Conservation (phyloP, 2,797 vertebrate species). For the Neoniphon sammara region DNA sequence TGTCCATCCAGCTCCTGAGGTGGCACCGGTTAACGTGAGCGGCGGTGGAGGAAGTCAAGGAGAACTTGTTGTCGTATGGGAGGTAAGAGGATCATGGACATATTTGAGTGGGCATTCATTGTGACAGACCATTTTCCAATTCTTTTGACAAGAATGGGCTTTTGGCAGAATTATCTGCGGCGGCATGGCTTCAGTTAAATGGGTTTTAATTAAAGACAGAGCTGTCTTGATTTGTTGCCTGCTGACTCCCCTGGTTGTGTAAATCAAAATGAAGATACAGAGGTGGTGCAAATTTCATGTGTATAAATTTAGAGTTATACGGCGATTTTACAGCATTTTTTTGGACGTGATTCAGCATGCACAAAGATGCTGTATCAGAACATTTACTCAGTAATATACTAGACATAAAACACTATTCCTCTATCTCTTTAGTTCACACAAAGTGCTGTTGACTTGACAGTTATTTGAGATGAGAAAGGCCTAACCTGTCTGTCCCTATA, state of each 20-base stretch:
- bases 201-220: constrained; percentile 74
- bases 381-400: constrained; percentile 21
- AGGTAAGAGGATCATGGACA: constrained; percentile 83
- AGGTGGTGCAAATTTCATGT: constrained; percentile 41
- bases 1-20: constrained; percentile 81
- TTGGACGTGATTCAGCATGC: constrained; percentile 27
- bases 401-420: constrained; percentile 33
- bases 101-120: constrained; percentile 50
- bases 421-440: constrained; percentile 18
- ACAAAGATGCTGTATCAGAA: constrained; percentile 14
- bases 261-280: constrained; percentile 71
- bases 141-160: constrained; percentile 56
- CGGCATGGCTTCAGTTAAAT: constrained; percentile 58
- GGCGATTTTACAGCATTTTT: constrained; percentile 43
- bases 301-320: constrained; percentile 55
- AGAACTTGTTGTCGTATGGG: constrained; percentile 91
- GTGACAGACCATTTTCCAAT: constrained; percentile 46
- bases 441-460: constrained; percentile 40
- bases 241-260: constrained; percentile 52
- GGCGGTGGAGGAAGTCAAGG: constrained; percentile 88
- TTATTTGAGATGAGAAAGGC: constrained; percentile 37
- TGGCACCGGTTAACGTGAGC: constrained; percentile 84
- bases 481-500: constrained; percentile 43
- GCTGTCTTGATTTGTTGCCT: constrained; percentile 71
- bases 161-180: constrained; percentile 61